phyloP scores from a whole-genome alignment of 2,888 invertebrate genomes.

The Stenotaenia linearis region DNA sequence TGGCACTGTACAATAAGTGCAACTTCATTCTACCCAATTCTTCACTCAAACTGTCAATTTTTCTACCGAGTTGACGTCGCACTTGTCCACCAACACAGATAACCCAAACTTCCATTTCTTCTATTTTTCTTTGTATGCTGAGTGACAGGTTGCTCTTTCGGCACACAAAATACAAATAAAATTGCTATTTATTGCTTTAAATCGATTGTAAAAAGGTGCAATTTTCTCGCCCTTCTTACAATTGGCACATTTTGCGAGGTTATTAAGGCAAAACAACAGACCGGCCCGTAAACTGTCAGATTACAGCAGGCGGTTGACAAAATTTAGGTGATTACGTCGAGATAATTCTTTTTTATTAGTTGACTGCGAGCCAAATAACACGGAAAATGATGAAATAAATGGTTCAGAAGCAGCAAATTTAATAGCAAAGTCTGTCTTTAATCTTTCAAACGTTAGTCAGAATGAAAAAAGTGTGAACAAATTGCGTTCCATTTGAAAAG shows the following conservation, averaged over 20 bases:
- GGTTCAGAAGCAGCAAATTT: neutral
- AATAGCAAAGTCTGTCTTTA: neutral
- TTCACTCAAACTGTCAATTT: slow-evolving; percentile 1
- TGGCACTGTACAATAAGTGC: neutral
- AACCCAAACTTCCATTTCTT: neutral
- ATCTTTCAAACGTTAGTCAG: neutral
- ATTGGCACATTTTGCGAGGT: neutral
- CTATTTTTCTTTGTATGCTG: neutral
- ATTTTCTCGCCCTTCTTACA: neutral
- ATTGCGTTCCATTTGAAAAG: neutral
- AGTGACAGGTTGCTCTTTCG: neutral
- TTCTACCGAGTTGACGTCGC: neutral
- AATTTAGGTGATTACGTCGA: neutral
- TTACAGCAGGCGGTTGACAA: neutral
- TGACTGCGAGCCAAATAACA: neutral
- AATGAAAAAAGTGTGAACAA: neutral
- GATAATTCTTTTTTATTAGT: neutral
- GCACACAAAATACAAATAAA: neutral
- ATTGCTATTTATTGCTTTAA: neutral
- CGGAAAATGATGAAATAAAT: neutral
- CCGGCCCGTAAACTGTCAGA: too few species aligned
- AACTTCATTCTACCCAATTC: neutral
- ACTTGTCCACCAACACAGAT: neutral
- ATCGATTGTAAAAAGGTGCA: neutral
- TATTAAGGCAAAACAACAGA: neutral